Evolutionary conservation across 2,113 vertebrate species (phyloP).

Genomic region (Sceloporus tristichus): DNA sequence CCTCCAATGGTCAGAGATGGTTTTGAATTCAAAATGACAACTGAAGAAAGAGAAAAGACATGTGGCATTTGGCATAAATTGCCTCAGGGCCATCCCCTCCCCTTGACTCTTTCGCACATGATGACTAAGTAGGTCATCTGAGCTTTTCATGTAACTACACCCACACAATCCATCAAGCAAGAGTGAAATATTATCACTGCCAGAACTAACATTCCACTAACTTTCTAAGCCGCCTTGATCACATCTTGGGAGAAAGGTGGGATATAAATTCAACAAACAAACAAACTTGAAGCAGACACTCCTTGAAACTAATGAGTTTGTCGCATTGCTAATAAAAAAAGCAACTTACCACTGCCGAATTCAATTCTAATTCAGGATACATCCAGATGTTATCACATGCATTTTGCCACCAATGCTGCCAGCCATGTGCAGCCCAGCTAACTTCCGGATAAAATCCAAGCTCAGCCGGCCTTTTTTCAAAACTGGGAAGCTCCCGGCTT

Average conservation of each 20-base stretch:
- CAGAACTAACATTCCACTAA: neutral
- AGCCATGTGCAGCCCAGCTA: no score
- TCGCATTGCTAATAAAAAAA: no score
- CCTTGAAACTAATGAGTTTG: neutral
- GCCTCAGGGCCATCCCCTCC: neutral
- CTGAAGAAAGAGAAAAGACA: constrained; percentile 36
- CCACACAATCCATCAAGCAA: constrained; percentile 4
- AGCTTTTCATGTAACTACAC: neutral
- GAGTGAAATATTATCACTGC: neutral
- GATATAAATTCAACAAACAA: no score
- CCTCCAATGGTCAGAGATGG: constrained; percentile 67
- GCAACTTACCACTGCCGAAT: no score
- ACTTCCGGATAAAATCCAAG: no score
- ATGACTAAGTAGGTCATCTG: neutral
- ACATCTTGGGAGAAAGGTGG: no score
- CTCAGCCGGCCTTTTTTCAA: no score
- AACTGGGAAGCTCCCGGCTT: no score
- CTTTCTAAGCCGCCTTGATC: no score
- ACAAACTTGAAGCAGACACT: neutral
- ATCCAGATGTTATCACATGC: no score
- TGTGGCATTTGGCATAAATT: constrained; percentile 8
- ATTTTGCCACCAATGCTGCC: no score
- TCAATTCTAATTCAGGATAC: no score
- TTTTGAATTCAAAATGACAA: constrained; percentile 64
- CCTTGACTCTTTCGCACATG: neutral